These are phyloP conservation scores for Stegophylla sp. DNA, from an alignment of 2,888 invertebrate species.

Conservation along the genomic window DNA sequence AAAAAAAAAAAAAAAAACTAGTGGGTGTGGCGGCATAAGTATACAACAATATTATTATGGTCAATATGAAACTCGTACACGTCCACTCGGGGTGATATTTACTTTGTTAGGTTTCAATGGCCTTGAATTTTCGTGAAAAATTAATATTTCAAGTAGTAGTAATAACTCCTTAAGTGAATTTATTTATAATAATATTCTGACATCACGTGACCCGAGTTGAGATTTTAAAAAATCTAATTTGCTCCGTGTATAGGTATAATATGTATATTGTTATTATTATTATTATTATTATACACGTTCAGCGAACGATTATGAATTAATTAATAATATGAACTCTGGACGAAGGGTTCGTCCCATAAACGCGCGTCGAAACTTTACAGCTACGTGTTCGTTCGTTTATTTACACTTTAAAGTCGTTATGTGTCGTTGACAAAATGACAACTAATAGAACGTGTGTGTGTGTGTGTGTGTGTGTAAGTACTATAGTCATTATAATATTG, in stretches of 20 bases:
- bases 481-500: too few relatives aligned
- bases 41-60: neutral
- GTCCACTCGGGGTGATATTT: neutral
- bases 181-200: neutral
- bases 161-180: constrained; percentile 2
- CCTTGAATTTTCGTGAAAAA: constrained; percentile 10
- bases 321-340: too few relatives aligned
- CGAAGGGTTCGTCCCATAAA: too few relatives aligned
- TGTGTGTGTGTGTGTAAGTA: too few relatives aligned
- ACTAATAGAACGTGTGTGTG: too few relatives aligned
- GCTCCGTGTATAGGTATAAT: neutral
- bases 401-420: too few relatives aligned
- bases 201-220: neutral
- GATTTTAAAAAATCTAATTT: neutral
- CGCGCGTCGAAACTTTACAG: too few relatives aligned
- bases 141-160: neutral
- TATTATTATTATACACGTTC: too few relatives aligned
- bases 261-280: too few relatives aligned
- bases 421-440: too few relatives aligned
- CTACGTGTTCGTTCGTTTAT: too few relatives aligned
- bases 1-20: neutral
- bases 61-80: constrained; percentile 2
- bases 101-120: constrained; percentile 22
- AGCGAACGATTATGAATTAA: too few relatives aligned
- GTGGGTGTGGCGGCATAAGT: neutral